These are phyloP conservation scores for Phyllotis vaccarum DNA, from an alignment of 2,797 vertebrate species.

Conservation along the genomic window DNA sequence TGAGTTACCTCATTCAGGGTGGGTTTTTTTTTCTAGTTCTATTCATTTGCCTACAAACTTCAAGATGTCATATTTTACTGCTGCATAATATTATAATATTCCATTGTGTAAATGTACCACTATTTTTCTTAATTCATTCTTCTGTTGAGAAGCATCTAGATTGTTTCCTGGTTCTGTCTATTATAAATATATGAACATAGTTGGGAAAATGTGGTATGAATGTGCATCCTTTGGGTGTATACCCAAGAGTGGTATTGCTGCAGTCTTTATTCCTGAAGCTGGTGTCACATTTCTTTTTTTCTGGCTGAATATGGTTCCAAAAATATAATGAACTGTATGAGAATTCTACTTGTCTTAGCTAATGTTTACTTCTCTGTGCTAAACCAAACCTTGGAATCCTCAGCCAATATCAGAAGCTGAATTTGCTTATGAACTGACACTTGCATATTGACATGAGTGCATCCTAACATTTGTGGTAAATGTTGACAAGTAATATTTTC, in stretches of 20 bases:
- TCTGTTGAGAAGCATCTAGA: too few relatives aligned
- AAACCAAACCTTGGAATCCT: background rate
- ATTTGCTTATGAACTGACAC: slow-evolving; percentile 41
- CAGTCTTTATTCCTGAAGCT: background rate
- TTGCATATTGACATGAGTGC: background rate
- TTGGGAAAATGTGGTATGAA: too few relatives aligned
- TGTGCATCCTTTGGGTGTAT: too few relatives aligned
- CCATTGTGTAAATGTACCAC: too few relatives aligned
- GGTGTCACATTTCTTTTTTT: background rate
- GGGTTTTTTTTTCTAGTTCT: too few relatives aligned
- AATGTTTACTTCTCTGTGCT: background rate
- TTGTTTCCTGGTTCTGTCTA: too few relatives aligned
- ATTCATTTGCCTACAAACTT: too few relatives aligned
- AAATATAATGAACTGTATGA: background rate
- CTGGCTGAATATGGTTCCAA: background rate
- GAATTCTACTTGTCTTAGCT: background rate
- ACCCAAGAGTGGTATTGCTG: background rate
- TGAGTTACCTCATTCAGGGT: too few relatives aligned
- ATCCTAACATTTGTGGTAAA: background rate
- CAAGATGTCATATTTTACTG: too few relatives aligned
- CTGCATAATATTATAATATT: too few relatives aligned
- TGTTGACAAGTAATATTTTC: background rate
- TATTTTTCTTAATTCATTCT: too few relatives aligned
- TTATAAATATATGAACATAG: too few relatives aligned
- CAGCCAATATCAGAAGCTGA: background rate